Conservation (phyloP, 2,888 invertebrate species). For the Trichopria drosophilae region DNA sequence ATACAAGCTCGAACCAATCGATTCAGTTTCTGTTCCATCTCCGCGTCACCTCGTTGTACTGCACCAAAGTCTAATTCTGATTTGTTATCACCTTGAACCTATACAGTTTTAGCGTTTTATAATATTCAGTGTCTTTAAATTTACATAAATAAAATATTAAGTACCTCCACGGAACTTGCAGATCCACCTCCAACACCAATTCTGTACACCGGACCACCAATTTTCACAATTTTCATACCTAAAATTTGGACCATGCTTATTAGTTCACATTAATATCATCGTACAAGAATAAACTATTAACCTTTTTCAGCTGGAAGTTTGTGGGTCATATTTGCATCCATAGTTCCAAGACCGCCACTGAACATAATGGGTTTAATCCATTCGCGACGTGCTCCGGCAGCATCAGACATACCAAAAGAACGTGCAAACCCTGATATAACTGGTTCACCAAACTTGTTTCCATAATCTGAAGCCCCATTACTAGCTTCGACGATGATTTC, state of each 20-base stretch:
- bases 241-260: slow-evolving; percentile 29
- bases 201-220: slow-evolving; percentile 96
- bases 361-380: slow-evolving; percentile 99
- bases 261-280: slow-evolving; percentile 1
- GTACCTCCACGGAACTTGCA: slow-evolving; percentile 86
- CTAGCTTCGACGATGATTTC: slow-evolving; percentile 93
- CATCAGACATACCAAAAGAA: slow-evolving; percentile 80
- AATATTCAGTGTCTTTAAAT: not conserved
- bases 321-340: slow-evolving; percentile 79
- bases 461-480: slow-evolving; percentile 98
- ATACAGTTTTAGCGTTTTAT: slow-evolving; percentile 2
- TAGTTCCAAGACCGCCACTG: slow-evolving; percentile 91
- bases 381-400: slow-evolving; percentile 74
- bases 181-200: slow-evolving; percentile 99
- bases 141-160: not conserved
- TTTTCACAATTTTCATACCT: slow-evolving; percentile 90
- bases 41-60: slow-evolving; percentile 95
- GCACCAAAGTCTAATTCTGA: slow-evolving; percentile 92
- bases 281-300: slow-evolving; percentile 42
- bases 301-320: slow-evolving; percentile 78
- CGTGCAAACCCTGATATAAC: slow-evolving; percentile 88
- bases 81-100: slow-evolving; percentile 85
- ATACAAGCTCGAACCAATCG: slow-evolving; percentile 89
- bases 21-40: slow-evolving; percentile 98
- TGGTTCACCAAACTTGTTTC: slow-evolving; percentile 99